Base-by-base conservation (phyloP, 1,140 invertebrate species). In the Stenopsyche tienmushanensis region DNA sequence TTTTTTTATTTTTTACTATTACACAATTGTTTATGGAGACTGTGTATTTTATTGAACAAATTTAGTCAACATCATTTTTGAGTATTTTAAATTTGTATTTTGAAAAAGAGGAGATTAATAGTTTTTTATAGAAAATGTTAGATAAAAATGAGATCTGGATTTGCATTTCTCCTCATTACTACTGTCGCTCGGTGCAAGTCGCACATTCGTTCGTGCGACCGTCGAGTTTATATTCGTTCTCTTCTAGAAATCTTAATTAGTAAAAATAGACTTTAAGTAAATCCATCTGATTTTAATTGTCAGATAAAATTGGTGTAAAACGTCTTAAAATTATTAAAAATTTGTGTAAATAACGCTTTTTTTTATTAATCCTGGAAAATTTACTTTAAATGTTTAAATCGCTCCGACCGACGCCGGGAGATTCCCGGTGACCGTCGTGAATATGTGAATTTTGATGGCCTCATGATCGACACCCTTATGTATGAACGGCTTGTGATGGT, bases 41-140 rank as follows among this genome's bases (percentile, higher is more conserved):
- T 70, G 68, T 69, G 67, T 70, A 70, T 70, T 70, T 70, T 70
- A 66, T 60, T 65, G 68, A 70, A 60, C 68, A 70, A 70, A 70
- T 64, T 45, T 64, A 47, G 49, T 29, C 15, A 60, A 60, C 17
- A 26, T 44, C 67, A 62, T 58, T 65, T 69, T 62, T 7, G 50
- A 69, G 63, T 69, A 65, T 69, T 65, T 65, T 66, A 44, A 47
- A 26, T 15, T 34, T 34, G 13, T 34, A 47, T 47, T 47, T 47
- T 15, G 17, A 15, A 47, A 20, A 8, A 20, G 8, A 47, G 44
- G 44, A 47, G 44, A 47, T 20, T 18, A 8, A 20, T 47, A 47
- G 24, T 47, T 23, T 47, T 10, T 60, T 60, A 47, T 20, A 26
- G 24, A 25, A 26, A 60, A 7, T 34, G 29, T 34, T 60, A 47